Percentiles rank a stretch among this genome's conserved stretches.
Evolutionary conservation across 2,797 vertebrate genomes (phyloP).

Genomic region (Scolopax bukidnonensis): DNA sequence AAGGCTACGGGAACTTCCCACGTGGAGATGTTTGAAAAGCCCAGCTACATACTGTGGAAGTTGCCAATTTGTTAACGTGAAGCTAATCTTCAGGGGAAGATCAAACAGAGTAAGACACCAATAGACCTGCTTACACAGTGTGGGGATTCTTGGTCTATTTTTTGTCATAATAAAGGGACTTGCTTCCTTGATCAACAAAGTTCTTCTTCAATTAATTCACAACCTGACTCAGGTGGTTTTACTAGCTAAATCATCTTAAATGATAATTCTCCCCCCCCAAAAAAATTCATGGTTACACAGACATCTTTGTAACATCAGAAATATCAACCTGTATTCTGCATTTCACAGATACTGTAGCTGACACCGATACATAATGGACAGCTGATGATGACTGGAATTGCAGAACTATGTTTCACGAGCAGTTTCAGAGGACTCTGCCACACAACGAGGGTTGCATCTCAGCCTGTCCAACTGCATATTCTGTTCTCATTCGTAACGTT

Average conservation of each 20-base stretch:
- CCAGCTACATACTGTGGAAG: neutral
- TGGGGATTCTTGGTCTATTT: neutral
- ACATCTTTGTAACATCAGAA: neutral
- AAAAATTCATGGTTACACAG: neutral
- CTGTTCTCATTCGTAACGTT: neutral
- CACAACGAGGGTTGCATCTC: neutral
- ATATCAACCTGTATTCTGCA: neutral
- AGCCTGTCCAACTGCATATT: neutral
- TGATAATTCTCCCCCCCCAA: neutral
- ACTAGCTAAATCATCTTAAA: neutral
- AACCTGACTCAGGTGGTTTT: neutral
- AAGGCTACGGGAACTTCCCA: neutral
- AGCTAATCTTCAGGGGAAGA: neutral
- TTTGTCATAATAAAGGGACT: neutral
- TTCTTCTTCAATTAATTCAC: neutral
- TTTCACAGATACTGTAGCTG: neutral
- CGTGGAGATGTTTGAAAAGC: neutral
- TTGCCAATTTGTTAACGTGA: accelerated
- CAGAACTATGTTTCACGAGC: neutral
- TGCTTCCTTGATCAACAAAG: neutral
- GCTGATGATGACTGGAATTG: accelerated
- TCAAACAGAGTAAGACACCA: neutral
- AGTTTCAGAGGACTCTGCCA: neutral
- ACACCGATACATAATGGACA: neutral
- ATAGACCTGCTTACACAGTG: neutral